Conservation (phyloP, 2,888 invertebrate genomes). For the Papilio gigon region DNA sequence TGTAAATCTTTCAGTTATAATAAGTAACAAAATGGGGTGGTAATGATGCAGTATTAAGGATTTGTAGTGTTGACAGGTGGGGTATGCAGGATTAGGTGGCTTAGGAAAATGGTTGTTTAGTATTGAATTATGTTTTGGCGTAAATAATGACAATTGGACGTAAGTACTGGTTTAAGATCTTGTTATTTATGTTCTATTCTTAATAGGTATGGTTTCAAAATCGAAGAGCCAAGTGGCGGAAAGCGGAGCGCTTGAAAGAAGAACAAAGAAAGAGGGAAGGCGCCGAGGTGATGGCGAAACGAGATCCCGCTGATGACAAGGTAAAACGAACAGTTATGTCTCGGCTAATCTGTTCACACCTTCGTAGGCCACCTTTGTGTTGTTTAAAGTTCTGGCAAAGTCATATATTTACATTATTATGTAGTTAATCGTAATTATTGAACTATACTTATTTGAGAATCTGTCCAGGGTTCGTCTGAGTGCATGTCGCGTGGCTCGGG, state of each 20-base stretch:
- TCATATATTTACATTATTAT: too few relatives aligned
- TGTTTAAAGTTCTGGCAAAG: too few relatives aligned
- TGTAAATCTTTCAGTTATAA: constrained; percentile 74
- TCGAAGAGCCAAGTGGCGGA: constrained; percentile 95
- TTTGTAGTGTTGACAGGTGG: constrained; percentile 70
- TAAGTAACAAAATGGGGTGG: constrained; percentile 68
- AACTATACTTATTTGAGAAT: background rate
- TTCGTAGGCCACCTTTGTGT: too few relatives aligned
- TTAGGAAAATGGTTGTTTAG: constrained; percentile 50
- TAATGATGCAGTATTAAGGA: constrained; percentile 72
- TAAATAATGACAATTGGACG: background rate
- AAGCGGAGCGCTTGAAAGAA: constrained; percentile 95
- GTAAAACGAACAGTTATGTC: constrained; percentile 53
- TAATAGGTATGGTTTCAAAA: constrained; percentile 96
- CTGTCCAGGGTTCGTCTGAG: constrained; percentile 71
- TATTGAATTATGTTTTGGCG: background rate
- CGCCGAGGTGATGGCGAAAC: constrained; percentile 84
- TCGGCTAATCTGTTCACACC: too few relatives aligned
- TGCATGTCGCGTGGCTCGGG: constrained; percentile 77
- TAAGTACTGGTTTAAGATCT: background rate
- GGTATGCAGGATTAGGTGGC: constrained; percentile 54
- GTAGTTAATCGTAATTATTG: too few relatives aligned
- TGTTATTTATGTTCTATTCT: constrained; percentile 37
- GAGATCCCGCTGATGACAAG: constrained; percentile 84
- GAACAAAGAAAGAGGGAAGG: constrained; percentile 93